These are phyloP conservation scores for Strigops habroptila DNA, from an alignment of 2,113 vertebrate genomes.

Conservation along the genomic window DNA sequence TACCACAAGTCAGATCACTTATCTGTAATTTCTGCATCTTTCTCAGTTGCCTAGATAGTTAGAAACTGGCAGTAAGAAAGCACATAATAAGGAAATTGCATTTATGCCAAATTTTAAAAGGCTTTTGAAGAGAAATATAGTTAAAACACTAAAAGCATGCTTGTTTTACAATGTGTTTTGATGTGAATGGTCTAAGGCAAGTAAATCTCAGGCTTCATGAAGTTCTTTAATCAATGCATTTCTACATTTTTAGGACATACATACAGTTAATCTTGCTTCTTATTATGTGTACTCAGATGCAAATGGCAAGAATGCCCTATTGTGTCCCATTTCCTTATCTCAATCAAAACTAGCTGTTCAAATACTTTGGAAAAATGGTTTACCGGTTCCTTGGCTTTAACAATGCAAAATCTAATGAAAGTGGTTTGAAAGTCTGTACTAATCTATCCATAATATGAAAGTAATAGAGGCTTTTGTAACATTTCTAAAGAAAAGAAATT, in stretches of 20 bases:
- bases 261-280: neutral
- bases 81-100: neutral
- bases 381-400: neutral
- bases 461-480: neutral
- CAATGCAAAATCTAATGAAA: neutral
- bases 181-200: neutral
- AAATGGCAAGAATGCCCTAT: neutral
- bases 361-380: neutral
- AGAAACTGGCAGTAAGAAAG: neutral
- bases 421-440: neutral
- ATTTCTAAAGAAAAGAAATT: neutral
- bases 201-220: neutral
- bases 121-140: neutral
- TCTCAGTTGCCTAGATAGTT: neutral
- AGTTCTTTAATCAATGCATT: rapidly evolving
- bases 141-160: neutral
- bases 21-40: neutral
- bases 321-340: neutral
- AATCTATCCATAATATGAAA: neutral
- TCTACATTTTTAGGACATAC: neutral
- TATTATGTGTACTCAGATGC: neutral
- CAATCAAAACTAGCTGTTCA: neutral
- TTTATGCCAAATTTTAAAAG: neutral
- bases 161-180: neutral
- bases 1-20: neutral